phyloP scores from a whole-genome alignment of 2,888 invertebrate genomes.

The Philaethria dido region DNA sequence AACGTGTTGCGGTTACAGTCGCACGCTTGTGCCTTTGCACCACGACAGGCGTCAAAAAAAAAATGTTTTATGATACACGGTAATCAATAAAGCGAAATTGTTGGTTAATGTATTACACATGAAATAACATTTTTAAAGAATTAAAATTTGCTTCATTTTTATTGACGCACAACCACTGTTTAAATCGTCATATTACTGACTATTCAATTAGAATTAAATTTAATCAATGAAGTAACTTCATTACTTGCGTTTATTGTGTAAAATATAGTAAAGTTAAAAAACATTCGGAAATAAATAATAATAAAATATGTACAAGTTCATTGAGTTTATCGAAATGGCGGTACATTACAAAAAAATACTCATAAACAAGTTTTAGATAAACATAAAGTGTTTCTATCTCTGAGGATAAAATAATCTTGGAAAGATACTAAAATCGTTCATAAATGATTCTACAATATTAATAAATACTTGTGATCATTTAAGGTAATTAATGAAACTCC shows the following conservation, averaged over 20 bases:
- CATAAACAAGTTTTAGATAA: constrained; percentile 13
- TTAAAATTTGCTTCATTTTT: too few species aligned
- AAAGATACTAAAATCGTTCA: neutral
- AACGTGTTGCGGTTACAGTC: too few species aligned
- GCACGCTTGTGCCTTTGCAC: too few species aligned
- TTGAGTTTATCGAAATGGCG: neutral
- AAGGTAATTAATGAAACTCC: neutral
- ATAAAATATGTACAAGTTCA: neutral
- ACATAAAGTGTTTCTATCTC: constrained; percentile 15
- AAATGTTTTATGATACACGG: too few species aligned
- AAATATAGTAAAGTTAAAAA: neutral
- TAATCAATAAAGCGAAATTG: too few species aligned
- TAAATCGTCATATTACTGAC: too few species aligned
- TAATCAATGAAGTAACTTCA: neutral
- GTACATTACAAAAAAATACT: constrained; percentile 3
- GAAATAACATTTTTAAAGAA: too few species aligned
- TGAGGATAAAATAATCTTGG: neutral
- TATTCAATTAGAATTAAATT: neutral
- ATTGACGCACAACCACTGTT: too few species aligned
- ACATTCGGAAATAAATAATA: neutral
- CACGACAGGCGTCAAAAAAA: too few species aligned
- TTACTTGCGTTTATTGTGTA: too few species aligned
- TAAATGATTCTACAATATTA: neutral
- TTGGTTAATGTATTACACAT: too few species aligned
- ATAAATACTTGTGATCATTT: neutral